Evolutionary conservation across 2,113 vertebrate species (phyloP), one percentile per base, ranked within the genome.

Genomic region (Ptilorrhoa leucosticta): DNA sequence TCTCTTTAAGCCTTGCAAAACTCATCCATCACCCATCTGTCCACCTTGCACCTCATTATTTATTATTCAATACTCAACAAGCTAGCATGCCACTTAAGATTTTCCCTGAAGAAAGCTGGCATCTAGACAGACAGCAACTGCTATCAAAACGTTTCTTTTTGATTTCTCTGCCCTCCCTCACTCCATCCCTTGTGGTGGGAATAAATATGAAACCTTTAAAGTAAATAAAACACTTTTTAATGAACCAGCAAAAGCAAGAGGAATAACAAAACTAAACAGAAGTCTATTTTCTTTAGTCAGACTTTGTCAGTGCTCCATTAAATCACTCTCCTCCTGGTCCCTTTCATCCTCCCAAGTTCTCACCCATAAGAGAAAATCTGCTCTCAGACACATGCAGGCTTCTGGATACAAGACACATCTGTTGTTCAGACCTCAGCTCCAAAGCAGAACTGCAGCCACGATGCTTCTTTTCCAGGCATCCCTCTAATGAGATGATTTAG

Each of bases 41-140:
- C 90, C 92, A 97, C 93, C 92, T 96, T 94, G 86, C 94, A 87
- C 92, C 80, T 96, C 90, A 87, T 95, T 95, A 95, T 94, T 97
- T 90, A 96, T 97, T 96, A 95, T 93, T 96, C 94, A 96, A 56
- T 76, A 93, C 86, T 95, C 92, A 90, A 91, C 82, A 96, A 96
- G 89, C 92, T 56, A 94, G 61, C 65, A 93, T 58, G 90, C 92
- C 89, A 93, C 83, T 89, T 89, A 89, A 87, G 83, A 76, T 94
- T 93, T 92, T 91, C 88, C 83, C 89, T 92, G 88, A 96, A 95
- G 90, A 92, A 94, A 90, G 64, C 77, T 95, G 89, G 94, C 94
- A 94, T 79, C 95, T 89, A 93, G 92, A 90, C 83, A 94, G 92
- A 90, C 71, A 88, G 79, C 60, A 92, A 96, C 90, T 54, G 83